Percentiles rank a stretch among this genome's conserved stretches.
These are phyloP conservation scores for Sceloporus tristichus DNA, from an alignment of 2,113 vertebrate genomes.

Conservation along the genomic window DNA sequence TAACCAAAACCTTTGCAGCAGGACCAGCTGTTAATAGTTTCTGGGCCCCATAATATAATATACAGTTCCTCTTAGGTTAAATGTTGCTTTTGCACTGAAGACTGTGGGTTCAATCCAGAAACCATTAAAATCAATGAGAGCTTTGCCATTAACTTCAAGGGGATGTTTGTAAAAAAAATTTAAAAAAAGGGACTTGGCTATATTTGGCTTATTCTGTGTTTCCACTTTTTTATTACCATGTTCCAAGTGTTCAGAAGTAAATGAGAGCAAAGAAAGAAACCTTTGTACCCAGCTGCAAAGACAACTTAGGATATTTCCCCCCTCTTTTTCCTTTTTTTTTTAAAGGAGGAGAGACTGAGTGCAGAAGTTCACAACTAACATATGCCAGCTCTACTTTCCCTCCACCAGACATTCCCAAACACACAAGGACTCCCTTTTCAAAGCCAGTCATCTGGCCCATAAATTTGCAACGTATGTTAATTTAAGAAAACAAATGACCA, in stretches of 20 bases:
- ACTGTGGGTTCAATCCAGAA: neutral
- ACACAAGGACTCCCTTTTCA: slow-evolving; percentile 77
- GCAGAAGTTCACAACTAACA: slow-evolving; percentile 76
- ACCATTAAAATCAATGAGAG: slow-evolving; percentile 16
- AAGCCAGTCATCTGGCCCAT: slow-evolving; percentile 76
- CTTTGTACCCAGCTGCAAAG: slow-evolving; percentile 76
- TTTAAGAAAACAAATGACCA: slow-evolving; percentile 81
- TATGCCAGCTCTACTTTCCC: slow-evolving; percentile 59
- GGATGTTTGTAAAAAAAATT: neutral
- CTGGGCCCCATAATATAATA: neutral
- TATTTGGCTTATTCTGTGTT: slow-evolving; percentile 53
- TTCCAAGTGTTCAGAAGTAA: slow-evolving; percentile 68
- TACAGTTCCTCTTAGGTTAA: neutral
- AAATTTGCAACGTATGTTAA: slow-evolving; percentile 77
- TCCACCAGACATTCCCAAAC: slow-evolving; percentile 63
- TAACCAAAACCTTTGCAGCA: neutral
- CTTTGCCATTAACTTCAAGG: neutral
- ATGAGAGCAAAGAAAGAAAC: slow-evolving; percentile 69
- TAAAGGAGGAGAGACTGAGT: slow-evolving; percentile 70
- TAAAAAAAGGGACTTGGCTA: slow-evolving; percentile 2
- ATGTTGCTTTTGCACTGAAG: neutral
- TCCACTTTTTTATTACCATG: slow-evolving; percentile 59
- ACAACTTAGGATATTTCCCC: slow-evolving; percentile 52
- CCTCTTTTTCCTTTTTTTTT: slow-evolving; percentile 47
- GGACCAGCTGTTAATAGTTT: neutral